A percentile compares a stretch with the other conserved stretches of the same genome.
Evolutionary conservation across 2,113 vertebrate genomes (phyloP).

Genomic region (Colinus virginianus): DNA sequence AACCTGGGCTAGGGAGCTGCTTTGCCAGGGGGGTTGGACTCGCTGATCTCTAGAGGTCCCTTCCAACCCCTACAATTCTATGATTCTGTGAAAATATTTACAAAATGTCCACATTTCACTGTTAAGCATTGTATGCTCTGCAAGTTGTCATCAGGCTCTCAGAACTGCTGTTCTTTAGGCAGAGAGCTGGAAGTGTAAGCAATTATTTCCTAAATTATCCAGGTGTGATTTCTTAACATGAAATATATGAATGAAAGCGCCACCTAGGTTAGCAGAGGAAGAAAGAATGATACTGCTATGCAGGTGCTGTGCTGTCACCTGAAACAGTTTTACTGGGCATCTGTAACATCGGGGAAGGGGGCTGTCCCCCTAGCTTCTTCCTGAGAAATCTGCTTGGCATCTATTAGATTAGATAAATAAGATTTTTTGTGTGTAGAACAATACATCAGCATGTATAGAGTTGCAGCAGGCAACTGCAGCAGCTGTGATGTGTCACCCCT

Average conservation of each 20-base stretch:
- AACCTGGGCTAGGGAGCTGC: too few species aligned
- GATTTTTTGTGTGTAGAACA: background rate
- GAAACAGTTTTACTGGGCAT: background rate
- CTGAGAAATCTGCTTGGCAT: background rate
- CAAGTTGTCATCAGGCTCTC: background rate
- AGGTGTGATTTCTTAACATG: background rate
- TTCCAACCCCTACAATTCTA: too few species aligned
- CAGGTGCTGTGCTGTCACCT: background rate
- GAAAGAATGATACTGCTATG: background rate
- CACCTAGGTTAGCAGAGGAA: background rate
- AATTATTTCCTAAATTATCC: background rate
- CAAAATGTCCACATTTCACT: background rate
- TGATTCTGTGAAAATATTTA: background rate
- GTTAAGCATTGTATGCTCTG: background rate
- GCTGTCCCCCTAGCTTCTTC: background rate
- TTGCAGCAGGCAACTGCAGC: too few species aligned
- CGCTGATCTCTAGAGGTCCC: too few species aligned
- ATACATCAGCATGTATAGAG: background rate
- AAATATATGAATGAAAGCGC: background rate
- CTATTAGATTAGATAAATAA: background rate
- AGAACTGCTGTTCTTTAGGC: background rate
- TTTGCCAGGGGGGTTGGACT: too few species aligned
- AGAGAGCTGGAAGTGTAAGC: background rate
- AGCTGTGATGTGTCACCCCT: rapidly evolving
- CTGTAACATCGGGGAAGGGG: background rate